These are phyloP conservation scores for Zoroaster sp. DNA, from an alignment of 53 echinoderm and acorn worm genomes.

Conservation along the genomic window DNA sequence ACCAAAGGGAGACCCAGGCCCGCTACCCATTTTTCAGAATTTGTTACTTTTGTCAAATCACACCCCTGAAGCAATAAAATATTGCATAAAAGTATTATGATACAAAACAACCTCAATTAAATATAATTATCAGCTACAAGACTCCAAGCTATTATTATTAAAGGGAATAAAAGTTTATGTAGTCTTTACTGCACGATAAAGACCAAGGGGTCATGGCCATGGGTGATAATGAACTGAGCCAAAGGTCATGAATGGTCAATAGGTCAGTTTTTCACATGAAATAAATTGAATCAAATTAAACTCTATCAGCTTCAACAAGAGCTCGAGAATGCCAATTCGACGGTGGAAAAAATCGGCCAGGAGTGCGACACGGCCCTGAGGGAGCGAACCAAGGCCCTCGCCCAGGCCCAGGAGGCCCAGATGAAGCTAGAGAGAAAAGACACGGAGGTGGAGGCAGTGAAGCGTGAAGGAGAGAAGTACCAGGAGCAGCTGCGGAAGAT, in stretches of 20 bases:
- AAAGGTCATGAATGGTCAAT: background rate
- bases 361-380: slow-evolving; percentile 85
- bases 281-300: background rate
- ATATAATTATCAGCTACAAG: too few relatives aligned
- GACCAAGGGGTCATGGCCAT: too few relatives aligned
- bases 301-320: slow-evolving; percentile 55
- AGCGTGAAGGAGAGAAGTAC: slow-evolving; percentile 66
- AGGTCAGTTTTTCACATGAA: background rate
- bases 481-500: slow-evolving; percentile 57
- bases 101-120: too few relatives aligned
- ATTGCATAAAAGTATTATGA: too few relatives aligned
- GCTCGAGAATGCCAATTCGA: slow-evolving; percentile 68
- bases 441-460: slow-evolving; percentile 58
- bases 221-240: too few relatives aligned
- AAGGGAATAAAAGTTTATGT: too few relatives aligned
- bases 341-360: slow-evolving; percentile 60
- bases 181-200: too few relatives aligned
- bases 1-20: too few relatives aligned
- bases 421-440: slow-evolving; percentile 76
- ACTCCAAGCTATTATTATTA: too few relatives aligned
- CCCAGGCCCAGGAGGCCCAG: slow-evolving; percentile 75
- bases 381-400: slow-evolving; percentile 83
- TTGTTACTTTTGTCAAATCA: too few relatives aligned
- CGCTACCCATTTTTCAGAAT: too few relatives aligned
- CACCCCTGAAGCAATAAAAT: too few relatives aligned